Evolutionary conservation across 1,140 invertebrate genomes (phyloP).

Genomic region (Tribolium castaneum): DNA sequence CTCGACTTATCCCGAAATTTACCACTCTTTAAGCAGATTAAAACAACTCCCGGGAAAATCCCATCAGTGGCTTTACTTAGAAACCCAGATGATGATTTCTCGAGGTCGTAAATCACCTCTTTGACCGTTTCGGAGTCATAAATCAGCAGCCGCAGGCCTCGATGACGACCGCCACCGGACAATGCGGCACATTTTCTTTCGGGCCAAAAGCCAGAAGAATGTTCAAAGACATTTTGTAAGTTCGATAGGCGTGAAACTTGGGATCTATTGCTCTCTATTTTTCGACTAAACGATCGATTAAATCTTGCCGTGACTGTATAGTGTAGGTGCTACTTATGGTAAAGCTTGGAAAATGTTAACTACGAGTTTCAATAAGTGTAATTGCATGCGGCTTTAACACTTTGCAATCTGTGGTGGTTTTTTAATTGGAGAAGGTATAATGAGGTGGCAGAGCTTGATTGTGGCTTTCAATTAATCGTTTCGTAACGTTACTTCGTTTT

Average conservation of each 20-base stretch:
- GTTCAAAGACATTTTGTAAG: constrained; percentile 17
- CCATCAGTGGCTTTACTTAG: constrained; percentile 2
- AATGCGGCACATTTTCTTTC: constrained; percentile 55
- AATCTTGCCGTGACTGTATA: background rate
- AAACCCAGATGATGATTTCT: background rate
- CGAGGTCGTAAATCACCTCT: constrained; percentile 54
- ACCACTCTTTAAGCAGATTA: background rate
- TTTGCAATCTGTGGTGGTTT: background rate
- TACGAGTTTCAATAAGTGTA: background rate
- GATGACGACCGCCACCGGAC: constrained; percentile 57
- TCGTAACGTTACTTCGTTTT: too few relatives aligned
- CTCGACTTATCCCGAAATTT: background rate
- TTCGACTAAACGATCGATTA: too few relatives aligned
- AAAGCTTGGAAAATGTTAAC: background rate
- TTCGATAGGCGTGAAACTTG: constrained; percentile 52
- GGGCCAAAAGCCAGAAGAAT: background rate
- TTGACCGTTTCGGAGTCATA: constrained; percentile 44
- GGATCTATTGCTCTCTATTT: background rate
- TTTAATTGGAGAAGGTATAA: too few relatives aligned
- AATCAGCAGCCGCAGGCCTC: constrained; percentile 50
- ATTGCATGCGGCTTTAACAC: background rate
- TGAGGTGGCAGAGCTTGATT: too few relatives aligned
- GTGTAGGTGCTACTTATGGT: background rate
- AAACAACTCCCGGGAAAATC: constrained; percentile 11
- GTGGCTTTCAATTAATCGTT: too few relatives aligned